These are phyloP conservation scores for Tachyglossus aculeatus DNA, from an alignment of 2,797 vertebrate genomes.

Conservation along the genomic window DNA sequence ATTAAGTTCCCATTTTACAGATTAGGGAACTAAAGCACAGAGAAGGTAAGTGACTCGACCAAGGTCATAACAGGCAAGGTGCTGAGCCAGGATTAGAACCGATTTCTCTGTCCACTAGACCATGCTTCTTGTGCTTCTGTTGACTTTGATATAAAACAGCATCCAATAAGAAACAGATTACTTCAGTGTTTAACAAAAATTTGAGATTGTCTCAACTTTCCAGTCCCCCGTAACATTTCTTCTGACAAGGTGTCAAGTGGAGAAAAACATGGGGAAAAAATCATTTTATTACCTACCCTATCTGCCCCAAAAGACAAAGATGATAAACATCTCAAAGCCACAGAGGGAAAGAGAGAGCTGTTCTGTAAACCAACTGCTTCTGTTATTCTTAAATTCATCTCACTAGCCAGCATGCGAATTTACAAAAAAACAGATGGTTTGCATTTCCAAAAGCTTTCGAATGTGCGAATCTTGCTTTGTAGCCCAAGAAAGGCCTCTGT, in stretches of 20 bases:
- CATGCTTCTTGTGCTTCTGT: too few relatives aligned
- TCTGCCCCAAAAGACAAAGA: background rate
- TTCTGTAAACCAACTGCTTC: conserved; percentile 1
- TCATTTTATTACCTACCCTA: background rate
- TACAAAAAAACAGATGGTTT: background rate
- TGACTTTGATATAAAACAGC: too few relatives aligned
- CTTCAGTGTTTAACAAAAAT: too few relatives aligned
- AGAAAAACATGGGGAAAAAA: background rate
- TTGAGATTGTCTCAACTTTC: too few relatives aligned
- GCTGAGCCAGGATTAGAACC: too few relatives aligned
- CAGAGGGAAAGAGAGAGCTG: conserved; percentile 2
- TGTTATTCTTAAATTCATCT: conserved; percentile 12
- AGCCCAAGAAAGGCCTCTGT: conserved; percentile 5
- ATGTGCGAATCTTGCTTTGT: background rate
- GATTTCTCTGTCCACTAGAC: too few relatives aligned
- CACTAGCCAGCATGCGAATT: background rate
- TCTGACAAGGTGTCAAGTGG: background rate
- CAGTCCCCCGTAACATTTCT: too few relatives aligned
- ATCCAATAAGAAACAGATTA: too few relatives aligned
- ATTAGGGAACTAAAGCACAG: too few relatives aligned
- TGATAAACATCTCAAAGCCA: conserved; percentile 1
- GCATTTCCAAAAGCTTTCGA: background rate
- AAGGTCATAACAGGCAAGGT: too few relatives aligned
- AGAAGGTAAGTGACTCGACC: too few relatives aligned
- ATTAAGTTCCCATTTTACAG: too few relatives aligned